These are phyloP conservation scores for Craterocephalus amniculus DNA, from an alignment of 2,797 vertebrate genomes.

Conservation along the genomic window DNA sequence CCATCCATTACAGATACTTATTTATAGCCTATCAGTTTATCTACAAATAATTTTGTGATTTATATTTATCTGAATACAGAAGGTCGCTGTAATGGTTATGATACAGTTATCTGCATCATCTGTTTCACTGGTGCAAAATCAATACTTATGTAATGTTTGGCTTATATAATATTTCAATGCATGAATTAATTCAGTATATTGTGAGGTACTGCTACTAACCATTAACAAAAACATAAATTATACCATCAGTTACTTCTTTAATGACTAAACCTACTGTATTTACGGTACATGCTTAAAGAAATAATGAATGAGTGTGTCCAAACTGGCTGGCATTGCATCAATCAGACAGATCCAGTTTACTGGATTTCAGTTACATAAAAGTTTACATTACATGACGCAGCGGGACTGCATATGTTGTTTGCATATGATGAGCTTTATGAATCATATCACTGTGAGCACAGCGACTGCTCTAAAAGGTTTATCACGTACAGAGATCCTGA, in stretches of 20 bases:
- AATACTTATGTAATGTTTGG: too few relatives aligned
- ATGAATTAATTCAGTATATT: not conserved
- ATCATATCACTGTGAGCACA: not conserved
- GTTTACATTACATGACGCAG: not conserved
- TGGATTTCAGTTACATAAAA: not conserved
- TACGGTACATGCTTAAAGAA: not conserved
- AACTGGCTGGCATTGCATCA: too few relatives aligned
- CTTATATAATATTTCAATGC: not conserved
- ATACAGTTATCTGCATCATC: not conserved
- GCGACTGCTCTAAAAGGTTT: not conserved
- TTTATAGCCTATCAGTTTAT: not conserved
- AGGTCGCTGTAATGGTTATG: not conserved
- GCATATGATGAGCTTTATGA: not conserved
- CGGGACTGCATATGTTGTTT: not conserved
- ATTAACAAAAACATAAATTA: not conserved
- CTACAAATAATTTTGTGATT: not conserved
- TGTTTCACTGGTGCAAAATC: too few relatives aligned
- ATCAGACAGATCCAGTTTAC: not conserved
- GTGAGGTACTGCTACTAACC: not conserved
- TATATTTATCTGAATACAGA: not conserved
- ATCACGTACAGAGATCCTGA: too few relatives aligned
- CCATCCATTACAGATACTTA: not conserved
- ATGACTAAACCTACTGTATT: not conserved
- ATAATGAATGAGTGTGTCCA: not conserved
- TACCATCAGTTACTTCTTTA: not conserved